phyloP scores from a whole-genome alignment of 2,797 vertebrate species.

The Myotis findleyi region DNA sequence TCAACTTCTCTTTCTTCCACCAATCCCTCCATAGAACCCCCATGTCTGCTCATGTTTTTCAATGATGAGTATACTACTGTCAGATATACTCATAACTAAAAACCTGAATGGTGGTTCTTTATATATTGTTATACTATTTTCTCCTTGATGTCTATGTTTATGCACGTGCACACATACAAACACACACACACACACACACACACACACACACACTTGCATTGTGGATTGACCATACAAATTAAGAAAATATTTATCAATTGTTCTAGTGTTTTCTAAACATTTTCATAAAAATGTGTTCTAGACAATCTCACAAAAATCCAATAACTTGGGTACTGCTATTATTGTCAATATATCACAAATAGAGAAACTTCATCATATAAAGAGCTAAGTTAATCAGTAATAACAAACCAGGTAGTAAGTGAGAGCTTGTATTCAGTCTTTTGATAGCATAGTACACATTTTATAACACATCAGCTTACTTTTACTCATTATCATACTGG shows the following conservation, averaged over 20 bases:
- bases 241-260: background rate
- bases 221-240: background rate
- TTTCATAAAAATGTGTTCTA: background rate
- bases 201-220: background rate
- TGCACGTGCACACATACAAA: background rate
- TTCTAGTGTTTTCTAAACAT: background rate
- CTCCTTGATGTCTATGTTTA: background rate
- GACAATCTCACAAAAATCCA: background rate
- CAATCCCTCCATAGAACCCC: background rate
- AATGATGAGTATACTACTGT: background rate
- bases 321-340: background rate
- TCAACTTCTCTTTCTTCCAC: background rate
- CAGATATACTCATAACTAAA: background rate
- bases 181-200: too few species aligned
- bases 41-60: background rate
- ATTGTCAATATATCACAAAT: background rate
- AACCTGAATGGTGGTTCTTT: background rate
- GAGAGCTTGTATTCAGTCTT: background rate
- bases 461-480: slow-evolving; percentile 23
- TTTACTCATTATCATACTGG: slow-evolving; percentile 32
- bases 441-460: slow-evolving; percentile 30
- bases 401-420: background rate
- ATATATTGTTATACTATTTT: background rate
- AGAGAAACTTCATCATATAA: background rate
- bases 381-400: slow-evolving; percentile 23